Evolutionary conservation across 2,113 vertebrate species (phyloP), one percentile per base, ranked within the genome.

Genomic region (Prietella phreatophila): DNA sequence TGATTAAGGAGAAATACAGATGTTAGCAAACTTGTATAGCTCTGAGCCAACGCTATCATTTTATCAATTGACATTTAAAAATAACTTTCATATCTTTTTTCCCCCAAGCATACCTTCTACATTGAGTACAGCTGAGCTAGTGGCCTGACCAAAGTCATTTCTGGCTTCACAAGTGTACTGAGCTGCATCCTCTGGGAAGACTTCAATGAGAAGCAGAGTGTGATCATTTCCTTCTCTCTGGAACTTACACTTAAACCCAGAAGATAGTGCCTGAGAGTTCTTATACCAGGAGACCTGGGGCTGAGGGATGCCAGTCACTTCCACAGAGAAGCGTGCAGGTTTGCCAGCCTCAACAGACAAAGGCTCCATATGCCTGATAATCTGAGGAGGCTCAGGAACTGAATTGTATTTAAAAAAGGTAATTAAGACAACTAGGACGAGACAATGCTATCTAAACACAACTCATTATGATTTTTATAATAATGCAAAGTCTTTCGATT

Each of bases 201-300:
- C 97, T 87, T 99, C 98, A 7, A 99, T 99, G 25, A 99, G 96
- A 86, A 99, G 83, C 76, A 99, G 93, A 0, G 97, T 97, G 93
- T 99, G 96, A 90, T 97, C 96, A 65, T 97, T 95, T 33, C 95
- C 97, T 1, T 99, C 98, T 0, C 96, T 97, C 75, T 99, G 96
- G 91, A 99, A 97, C 92, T 99, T 99, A 93, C 97, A 97, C 91
- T 99, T 99, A 94, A 99, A 99, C 61, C 98, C 98, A 7, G 97
- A 89, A 30, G 97, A 97, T 87, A 99, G 96, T 61, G 95, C 94
- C 94, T 98, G 97, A 63, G 97, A 97, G 88, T 99, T 96, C 91
- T 99, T 99, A 93, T 96, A 99, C 98, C 98, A 99, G 86, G 93
- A 96, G 85, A 99, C 96, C 91, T 97, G 97, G 15, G 98, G 98